Conservation (phyloP, 2,113 vertebrate species). For the Elanus axillaris region DNA sequence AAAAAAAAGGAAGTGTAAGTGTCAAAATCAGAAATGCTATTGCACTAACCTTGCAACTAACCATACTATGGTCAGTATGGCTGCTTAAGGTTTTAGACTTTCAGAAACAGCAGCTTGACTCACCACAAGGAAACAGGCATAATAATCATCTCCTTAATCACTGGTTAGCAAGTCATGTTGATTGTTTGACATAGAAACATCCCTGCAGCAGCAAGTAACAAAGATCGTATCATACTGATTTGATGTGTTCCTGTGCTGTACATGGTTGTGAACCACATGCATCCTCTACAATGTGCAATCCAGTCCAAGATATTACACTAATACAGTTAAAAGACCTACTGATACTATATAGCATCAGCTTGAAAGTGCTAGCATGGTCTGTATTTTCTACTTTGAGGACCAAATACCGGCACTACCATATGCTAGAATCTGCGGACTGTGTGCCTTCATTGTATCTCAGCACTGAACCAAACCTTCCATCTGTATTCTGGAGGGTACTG, state of each 20-base stretch:
- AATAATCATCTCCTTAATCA: slow-evolving; percentile 31
- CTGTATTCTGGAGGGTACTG: slow-evolving; percentile 28
- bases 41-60: background rate
- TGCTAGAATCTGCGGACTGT: background rate
- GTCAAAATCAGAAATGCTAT: background rate
- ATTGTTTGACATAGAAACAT: background rate
- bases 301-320: background rate
- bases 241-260: background rate
- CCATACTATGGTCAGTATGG: background rate
- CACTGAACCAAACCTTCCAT: background rate
- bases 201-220: background rate
- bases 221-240: rapidly evolving
- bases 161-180: background rate
- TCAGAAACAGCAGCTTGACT: slow-evolving; percentile 13
- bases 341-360: background rate
- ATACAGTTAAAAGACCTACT: background rate
- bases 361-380: background rate
- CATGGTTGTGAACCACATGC: background rate
- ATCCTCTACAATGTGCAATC: background rate
- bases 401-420: background rate
- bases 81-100: slow-evolving; percentile 9
- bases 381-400: background rate
- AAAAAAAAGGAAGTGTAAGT: background rate
- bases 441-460: background rate
- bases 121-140: background rate